phyloP scores from a whole-genome alignment of 2,113 vertebrate genomes.

The Halichoeres trimaculatus region DNA sequence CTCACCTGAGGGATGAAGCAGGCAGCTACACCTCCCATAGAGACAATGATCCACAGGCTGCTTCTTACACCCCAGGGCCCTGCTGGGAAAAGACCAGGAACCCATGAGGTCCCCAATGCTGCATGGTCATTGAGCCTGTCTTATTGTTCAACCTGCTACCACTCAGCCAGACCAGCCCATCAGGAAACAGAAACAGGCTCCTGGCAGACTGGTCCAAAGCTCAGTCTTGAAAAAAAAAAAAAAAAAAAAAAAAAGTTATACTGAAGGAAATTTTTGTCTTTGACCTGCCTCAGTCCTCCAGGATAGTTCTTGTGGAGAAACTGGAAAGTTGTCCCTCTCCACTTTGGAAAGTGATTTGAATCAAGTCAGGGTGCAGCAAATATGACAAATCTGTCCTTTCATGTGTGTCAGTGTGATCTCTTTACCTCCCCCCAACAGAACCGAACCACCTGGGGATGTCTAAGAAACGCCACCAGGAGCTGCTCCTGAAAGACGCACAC shows the following conservation, averaged over 20 bases:
- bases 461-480: no score
- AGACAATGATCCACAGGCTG: constrained; percentile 43
- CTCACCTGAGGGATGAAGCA: constrained; percentile 53
- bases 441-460: no score
- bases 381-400: neutral
- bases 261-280: no score
- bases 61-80: constrained; percentile 13
- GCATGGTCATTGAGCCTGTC: constrained; percentile 20
- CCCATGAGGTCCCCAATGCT: constrained; percentile 35
- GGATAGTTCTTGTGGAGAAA: no score
- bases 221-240: constrained; percentile 35
- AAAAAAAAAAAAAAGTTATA: neutral
- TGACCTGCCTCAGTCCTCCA: no score
- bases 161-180: constrained; percentile 68
- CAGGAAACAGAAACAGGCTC: constrained; percentile 62
- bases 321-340: no score
- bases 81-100: constrained; percentile 40
- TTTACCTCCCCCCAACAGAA: no score
- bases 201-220: constrained; percentile 37
- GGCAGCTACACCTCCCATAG: constrained; percentile 44
- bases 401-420: neutral
- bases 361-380: neutral
- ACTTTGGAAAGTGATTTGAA: neutral
- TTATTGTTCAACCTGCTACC: constrained; percentile 13
- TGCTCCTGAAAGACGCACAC: no score